Conservation (phyloP, 2,113 vertebrate genomes). For the Odobenus rosmarus region DNA sequence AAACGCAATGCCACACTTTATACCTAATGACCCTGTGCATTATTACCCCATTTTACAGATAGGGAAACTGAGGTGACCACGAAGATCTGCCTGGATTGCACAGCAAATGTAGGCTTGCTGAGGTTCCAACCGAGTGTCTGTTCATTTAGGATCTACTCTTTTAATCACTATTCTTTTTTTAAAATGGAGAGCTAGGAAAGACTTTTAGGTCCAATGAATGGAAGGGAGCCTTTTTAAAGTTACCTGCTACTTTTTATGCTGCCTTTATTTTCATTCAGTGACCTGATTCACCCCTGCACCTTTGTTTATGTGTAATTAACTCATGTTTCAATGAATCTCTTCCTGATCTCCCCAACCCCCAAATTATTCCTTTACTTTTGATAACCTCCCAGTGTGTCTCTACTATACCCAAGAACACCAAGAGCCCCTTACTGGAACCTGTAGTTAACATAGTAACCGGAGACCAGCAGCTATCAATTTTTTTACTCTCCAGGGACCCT, state of each 20-base stretch:
- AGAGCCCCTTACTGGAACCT: not conserved
- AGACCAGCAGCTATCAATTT: not conserved
- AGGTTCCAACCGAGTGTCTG: not conserved
- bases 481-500: not conserved
- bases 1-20: not conserved
- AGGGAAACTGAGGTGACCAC: not conserved
- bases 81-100: not conserved
- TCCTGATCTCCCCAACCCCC: not conserved
- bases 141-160: not conserved
- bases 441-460: not conserved
- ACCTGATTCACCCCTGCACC: not conserved
- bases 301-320: not conserved
- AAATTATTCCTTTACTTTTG: not conserved
- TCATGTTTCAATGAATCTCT: constrained; percentile 1
- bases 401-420: not conserved
- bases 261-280: not conserved
- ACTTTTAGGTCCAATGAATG: not conserved
- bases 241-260: not conserved
- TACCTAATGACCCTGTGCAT: not conserved
- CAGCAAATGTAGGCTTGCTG: not conserved
- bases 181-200: not conserved
- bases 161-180: not conserved
- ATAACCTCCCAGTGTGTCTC: not conserved
- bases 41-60: not conserved
- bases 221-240: not conserved